phyloP scores from a whole-genome alignment of 2,113 vertebrate species.

The Barnardius zonarius region DNA sequence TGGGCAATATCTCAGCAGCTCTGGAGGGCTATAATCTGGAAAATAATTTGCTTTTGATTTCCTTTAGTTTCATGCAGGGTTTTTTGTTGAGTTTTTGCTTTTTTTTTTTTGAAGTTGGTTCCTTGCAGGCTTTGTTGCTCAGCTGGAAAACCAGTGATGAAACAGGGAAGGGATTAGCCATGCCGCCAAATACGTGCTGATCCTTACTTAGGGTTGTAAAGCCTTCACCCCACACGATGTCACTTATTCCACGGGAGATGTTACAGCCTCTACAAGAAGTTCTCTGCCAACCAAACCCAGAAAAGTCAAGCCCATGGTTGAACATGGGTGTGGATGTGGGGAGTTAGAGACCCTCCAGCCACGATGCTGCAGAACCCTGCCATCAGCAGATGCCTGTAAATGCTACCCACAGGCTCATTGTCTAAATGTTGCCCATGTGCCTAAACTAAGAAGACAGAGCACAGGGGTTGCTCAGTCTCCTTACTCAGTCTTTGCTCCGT shows the following conservation, averaged over 20 bases:
- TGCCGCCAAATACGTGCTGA: neutral
- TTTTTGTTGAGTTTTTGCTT: neutral
- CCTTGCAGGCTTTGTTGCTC: conserved; percentile 45
- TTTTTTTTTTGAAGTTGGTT: neutral
- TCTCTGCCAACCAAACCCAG: neutral
- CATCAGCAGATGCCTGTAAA: neutral
- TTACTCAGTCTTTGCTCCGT: neutral
- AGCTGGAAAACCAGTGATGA: conserved; percentile 17
- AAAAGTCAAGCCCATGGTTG: neutral
- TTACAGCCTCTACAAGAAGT: neutral
- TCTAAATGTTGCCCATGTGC: neutral
- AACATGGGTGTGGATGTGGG: neutral
- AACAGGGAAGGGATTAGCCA: conserved; percentile 27
- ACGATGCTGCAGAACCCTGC: neutral
- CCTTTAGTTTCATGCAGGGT: conserved; percentile 44
- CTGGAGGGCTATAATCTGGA: conserved; percentile 75
- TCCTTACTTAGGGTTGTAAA: conserved; percentile 21
- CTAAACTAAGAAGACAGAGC: neutral
- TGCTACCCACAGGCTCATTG: neutral
- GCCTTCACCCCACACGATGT: neutral
- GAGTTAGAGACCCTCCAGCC: neutral
- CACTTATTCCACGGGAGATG: neutral
- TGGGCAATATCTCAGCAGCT: conserved; percentile 85
- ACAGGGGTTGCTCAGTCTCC: neutral
- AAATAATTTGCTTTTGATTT: conserved; percentile 84